phyloP scores from a whole-genome alignment of 53 echinoderm and acorn worm genomes.

The Astropecten irregularis region DNA sequence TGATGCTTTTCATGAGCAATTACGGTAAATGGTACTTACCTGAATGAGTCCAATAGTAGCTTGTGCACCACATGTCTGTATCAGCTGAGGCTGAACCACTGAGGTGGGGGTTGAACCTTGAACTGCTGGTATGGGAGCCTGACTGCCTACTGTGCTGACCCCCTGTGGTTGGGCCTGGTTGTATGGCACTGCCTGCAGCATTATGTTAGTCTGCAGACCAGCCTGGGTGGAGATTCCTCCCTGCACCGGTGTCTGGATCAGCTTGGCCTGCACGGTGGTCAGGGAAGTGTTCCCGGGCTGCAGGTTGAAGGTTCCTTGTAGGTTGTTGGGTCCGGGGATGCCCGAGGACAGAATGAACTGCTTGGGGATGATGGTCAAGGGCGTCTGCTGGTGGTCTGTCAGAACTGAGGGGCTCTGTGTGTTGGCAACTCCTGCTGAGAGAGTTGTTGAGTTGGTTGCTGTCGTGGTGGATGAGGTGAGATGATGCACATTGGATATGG shows the following conservation, averaged over 20 bases:
- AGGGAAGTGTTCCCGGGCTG: conserved; percentile 27
- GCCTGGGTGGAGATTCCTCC: conserved; percentile 15
- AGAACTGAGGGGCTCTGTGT: not conserved
- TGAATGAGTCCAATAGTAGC: conserved; percentile 88
- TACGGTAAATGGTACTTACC: too few relatives aligned
- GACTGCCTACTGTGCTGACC: not conserved
- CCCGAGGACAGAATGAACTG: conserved; percentile 43
- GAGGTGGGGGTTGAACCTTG: conserved; percentile 26
- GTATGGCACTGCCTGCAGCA: conserved; percentile 42
- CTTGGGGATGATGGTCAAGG: conserved; percentile 39
- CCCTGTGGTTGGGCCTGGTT: conserved; percentile 31
- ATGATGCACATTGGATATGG: conserved; percentile 71
- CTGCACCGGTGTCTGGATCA: conserved; percentile 36
- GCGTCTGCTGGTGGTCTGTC: conserved; percentile 1
- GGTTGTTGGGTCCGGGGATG: not conserved
- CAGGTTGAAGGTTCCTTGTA: conserved; percentile 23
- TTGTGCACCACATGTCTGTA: conserved; percentile 85
- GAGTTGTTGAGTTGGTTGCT: not conserved
- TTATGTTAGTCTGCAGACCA: conserved; percentile 31
- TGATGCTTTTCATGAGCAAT: too few relatives aligned
- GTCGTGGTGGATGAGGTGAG: conserved; percentile 15
- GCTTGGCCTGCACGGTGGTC: conserved; percentile 37
- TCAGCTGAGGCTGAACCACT: conserved; percentile 71
- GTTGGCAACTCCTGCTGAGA: not conserved
- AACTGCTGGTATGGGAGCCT: not conserved